Evolutionary conservation across 2,113 vertebrate genomes (phyloP), one percentile per base, ranked within the genome.

Genomic region (Gracilinanus agilis): DNA sequence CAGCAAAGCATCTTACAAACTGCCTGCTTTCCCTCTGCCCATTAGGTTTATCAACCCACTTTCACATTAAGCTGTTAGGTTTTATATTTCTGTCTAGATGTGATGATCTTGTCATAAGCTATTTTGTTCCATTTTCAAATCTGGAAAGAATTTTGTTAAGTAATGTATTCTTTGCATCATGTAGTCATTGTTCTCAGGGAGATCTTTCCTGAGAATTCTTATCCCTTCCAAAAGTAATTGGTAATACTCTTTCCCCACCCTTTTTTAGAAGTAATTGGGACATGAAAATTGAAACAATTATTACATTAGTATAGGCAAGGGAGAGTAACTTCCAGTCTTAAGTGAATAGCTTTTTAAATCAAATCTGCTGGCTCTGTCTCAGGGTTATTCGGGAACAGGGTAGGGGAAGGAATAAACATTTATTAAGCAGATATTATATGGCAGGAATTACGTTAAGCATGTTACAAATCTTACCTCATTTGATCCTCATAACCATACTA

Each of bases 1-100:
- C 98, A 98, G 96, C 96, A 98, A 96, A 98, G 97, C 90, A 97
- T 97, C 96, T 97, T 11, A 67, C 56, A 92, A 96, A 94, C 54
- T 44, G 2, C 54, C 49, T 49, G 49, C 49, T 49, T 83, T 16
- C 44, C 29, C 55, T 54, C 40, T 3, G 3, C 44, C 7, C 27
- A 49, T 6, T 0, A 4, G 24, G 44, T 44, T 91, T 49, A 40
- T 10, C 9, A 53, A 16, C 2, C 53, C 24, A 25, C 88, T 9
- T 6, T 5, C 29, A 12, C 92, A 90, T 44, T 55, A 56, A 2
- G 2, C 24, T 83, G 75, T 40, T 24, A 2, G 67, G n/a, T 55
- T 89, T 93, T 90, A 34, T 44, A 91, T 92, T 91, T 90, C 54
- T 54, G 19, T 92, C 55, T 93, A n/a, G 34, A 29, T 61, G 29